Evolutionary conservation across 2,888 invertebrate species (phyloP).

Genomic region (Germaria angustata): DNA sequence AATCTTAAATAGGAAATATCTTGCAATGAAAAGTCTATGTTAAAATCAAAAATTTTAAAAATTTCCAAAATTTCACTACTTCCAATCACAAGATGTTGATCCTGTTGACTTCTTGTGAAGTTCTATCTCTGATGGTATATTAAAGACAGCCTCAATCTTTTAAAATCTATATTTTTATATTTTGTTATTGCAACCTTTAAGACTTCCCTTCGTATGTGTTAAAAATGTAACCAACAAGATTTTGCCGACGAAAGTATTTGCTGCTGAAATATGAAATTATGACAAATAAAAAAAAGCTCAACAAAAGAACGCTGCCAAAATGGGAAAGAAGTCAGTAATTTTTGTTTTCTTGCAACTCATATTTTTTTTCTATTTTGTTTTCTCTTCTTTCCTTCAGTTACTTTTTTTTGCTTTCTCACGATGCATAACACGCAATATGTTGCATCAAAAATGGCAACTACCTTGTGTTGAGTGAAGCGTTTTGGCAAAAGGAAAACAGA

Average conservation of each 20-base stretch:
- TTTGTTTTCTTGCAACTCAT: background rate
- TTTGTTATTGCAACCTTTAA: too few species aligned
- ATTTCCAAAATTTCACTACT: too few species aligned
- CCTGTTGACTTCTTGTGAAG: too few species aligned
- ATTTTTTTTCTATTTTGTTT: background rate
- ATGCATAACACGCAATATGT: background rate
- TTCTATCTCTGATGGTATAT: too few species aligned
- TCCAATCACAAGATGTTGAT: too few species aligned
- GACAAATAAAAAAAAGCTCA: background rate
- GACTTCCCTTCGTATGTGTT: background rate
- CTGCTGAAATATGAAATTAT: background rate
- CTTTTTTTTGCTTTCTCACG: background rate
- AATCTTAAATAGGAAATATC: too few species aligned
- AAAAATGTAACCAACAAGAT: background rate
- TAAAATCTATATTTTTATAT: too few species aligned
- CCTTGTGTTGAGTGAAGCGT: background rate
- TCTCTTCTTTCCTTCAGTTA: background rate
- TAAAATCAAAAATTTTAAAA: too few species aligned
- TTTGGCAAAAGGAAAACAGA: background rate
- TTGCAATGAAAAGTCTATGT: too few species aligned
- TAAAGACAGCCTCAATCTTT: too few species aligned
- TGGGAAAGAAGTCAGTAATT: background rate
- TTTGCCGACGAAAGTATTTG: background rate
- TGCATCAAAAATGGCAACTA: background rate
- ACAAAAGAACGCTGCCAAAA: slow-evolving; percentile 12